Base-by-base conservation (phyloP, 2,113 vertebrate species). In the Crotophaga sulcirostris region DNA sequence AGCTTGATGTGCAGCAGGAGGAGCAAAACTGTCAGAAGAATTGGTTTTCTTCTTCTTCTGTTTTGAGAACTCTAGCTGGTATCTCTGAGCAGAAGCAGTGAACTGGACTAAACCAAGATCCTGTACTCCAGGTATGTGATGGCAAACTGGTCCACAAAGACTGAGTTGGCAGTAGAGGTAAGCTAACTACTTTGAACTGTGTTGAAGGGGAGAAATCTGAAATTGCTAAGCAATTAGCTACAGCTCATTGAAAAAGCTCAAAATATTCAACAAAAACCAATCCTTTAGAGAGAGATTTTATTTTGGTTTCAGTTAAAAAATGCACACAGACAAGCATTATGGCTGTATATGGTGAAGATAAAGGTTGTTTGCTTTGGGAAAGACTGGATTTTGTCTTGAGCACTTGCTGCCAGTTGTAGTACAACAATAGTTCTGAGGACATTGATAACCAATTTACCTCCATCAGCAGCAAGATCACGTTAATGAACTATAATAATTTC, bases 101-200 rank as follows among this genome's bases (percentile, higher is more conserved):
- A 87, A n/a, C 77, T 62, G 91, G 70, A 55, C 63, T 95, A 86
- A 73, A 85, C 10, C 82, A 88, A 79, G 80, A 94, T 90, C 86
- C 88, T 70, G 40, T 79, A 70, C 49, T 92, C 52, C 85, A 97
- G 96, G 96, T 97, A 96, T 4, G 94, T 96, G 62, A 91, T 51
- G 80, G 31, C 36, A 79, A 93, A 84, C 76, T 81, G 83, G 83
- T 92, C 93, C 73, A 60, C 73, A 67, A 77, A 86, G 78, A 20
- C n/a, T 69, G 31, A 83, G 38, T 0, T 86, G 90, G 81, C 42
- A 88, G 82, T 9, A 70, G 47, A 67, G 79, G 36, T 59, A 84
- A 13, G 23, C 70, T 79, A 67, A 44, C 34, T 85, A 16, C 29
- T 87, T 83, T 73, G 73, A 38, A 40, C 58, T 84, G 14, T 34